A percentile compares a stretch with the other conserved stretches of the same genome.
phyloP scores from a whole-genome alignment of 2,888 invertebrate genomes.

The Apamea monoglypha region DNA sequence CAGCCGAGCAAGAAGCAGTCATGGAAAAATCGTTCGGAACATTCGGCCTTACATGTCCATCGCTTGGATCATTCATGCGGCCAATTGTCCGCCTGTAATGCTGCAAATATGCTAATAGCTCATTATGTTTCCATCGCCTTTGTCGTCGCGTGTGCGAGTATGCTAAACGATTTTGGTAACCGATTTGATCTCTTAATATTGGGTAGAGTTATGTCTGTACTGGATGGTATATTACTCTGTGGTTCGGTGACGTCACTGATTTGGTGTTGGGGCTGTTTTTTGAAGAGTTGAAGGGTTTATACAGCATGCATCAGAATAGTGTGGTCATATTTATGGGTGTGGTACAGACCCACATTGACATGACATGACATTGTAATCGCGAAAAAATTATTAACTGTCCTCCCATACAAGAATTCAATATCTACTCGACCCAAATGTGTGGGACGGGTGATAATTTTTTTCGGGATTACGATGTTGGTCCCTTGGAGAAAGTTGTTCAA shows the following conservation, averaged over 20 bases:
- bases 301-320: too few species aligned
- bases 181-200: slow-evolving; percentile 72
- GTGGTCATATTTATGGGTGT: too few species aligned
- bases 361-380: too few species aligned
- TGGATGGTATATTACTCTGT: slow-evolving; percentile 29
- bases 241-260: slow-evolving; percentile 18
- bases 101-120: slow-evolving; percentile 85
- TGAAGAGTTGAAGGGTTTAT: background rate
- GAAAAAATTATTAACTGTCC: too few species aligned
- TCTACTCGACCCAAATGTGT: too few species aligned
- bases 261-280: background rate
- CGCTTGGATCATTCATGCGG: slow-evolving; percentile 72
- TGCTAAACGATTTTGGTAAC: slow-evolving; percentile 82
- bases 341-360: too few species aligned
- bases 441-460: too few species aligned
- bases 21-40: slow-evolving; percentile 58
- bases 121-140: slow-evolving; percentile 78
- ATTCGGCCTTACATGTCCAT: slow-evolving; percentile 71
- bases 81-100: slow-evolving; percentile 79
- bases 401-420: too few species aligned
- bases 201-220: slow-evolving; percentile 36
- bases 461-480: too few species aligned
- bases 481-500: too few species aligned
- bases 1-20: slow-evolving; percentile 35
- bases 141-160: slow-evolving; percentile 74